Percentiles rank a stretch among this genome's conserved stretches.
Evolutionary conservation across 2,888 invertebrate species (phyloP).

Genomic region (Thalpophila matura): DNA sequence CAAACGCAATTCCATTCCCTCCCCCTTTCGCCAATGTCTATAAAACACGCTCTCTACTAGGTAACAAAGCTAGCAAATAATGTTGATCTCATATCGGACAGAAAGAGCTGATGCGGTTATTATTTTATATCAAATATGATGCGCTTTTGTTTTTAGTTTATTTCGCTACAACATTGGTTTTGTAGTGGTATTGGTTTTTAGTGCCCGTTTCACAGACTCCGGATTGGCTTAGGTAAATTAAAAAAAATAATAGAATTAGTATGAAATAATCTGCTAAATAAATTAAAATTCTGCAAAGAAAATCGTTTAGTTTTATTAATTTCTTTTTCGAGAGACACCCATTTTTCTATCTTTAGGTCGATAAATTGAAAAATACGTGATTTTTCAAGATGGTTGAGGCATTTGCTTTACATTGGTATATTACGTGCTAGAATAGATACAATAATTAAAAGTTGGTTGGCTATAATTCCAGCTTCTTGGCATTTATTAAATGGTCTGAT

Average conservation of each 20-base stretch:
- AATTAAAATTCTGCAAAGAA: not conserved
- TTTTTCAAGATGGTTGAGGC: too few species aligned
- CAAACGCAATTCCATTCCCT: constrained; percentile 73
- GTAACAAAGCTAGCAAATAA: constrained; percentile 73
- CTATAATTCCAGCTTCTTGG: too few species aligned
- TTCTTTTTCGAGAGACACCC: not conserved
- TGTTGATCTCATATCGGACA: constrained; percentile 70
- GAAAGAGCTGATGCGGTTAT: constrained; percentile 67
- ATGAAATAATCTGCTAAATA: not conserved
- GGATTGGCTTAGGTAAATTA: too few species aligned
- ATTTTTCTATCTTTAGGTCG: too few species aligned
- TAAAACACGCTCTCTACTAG: constrained; percentile 77
- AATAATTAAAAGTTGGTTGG: too few species aligned
- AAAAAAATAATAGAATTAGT: too few species aligned
- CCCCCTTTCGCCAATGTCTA: constrained; percentile 77
- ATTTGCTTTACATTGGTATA: too few species aligned
- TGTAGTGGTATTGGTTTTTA: constrained; percentile 3
- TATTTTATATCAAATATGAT: constrained; percentile 63
- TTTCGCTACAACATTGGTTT: constrained; percentile 26
- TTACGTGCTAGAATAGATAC: too few species aligned
- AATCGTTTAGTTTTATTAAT: too few species aligned
- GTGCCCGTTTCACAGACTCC: too few species aligned
- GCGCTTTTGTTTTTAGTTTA: constrained; percentile 44
- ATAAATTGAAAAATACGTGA: too few species aligned
- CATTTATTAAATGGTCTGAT: too few species aligned